These are phyloP conservation scores for Leiothrix lutea DNA, from an alignment of 2,113 vertebrate genomes.

Conservation along the genomic window DNA sequence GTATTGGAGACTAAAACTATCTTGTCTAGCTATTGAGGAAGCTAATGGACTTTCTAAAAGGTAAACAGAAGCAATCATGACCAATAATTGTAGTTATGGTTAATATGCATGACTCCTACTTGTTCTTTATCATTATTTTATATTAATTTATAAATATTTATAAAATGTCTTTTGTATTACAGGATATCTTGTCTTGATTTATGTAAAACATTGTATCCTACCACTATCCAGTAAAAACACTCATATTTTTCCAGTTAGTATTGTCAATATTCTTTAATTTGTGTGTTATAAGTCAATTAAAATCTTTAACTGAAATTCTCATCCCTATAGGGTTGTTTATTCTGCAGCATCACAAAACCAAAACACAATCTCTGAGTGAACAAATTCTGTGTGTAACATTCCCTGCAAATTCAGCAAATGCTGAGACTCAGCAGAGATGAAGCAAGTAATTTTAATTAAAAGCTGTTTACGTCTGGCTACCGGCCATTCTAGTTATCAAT, in stretches of 20 bases:
- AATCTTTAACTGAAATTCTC: background rate
- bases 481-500: constrained; percentile 2
- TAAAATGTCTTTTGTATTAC: background rate
- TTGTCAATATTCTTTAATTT: background rate
- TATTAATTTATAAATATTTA: too few relatives aligned
- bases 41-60: background rate
- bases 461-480: background rate
- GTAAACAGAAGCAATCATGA: background rate
- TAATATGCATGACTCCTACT: background rate
- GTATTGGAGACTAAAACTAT: background rate
- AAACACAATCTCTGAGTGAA: background rate
- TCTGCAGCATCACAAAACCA: background rate
- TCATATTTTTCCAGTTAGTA: background rate
- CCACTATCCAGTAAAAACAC: background rate
- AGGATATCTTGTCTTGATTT: background rate
- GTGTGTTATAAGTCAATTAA: background rate
- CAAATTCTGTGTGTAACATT: background rate
- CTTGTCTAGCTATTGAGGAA: background rate
- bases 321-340: background rate
- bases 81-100: background rate
- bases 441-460: constrained; percentile 28
- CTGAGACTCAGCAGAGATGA: background rate
- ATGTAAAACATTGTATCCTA: background rate
- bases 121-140: too few relatives aligned
- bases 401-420: constrained; percentile 23